These are phyloP conservation scores for Philopotamus ludificatus DNA, from an alignment of 1,140 invertebrate species.

Conservation along the genomic window DNA sequence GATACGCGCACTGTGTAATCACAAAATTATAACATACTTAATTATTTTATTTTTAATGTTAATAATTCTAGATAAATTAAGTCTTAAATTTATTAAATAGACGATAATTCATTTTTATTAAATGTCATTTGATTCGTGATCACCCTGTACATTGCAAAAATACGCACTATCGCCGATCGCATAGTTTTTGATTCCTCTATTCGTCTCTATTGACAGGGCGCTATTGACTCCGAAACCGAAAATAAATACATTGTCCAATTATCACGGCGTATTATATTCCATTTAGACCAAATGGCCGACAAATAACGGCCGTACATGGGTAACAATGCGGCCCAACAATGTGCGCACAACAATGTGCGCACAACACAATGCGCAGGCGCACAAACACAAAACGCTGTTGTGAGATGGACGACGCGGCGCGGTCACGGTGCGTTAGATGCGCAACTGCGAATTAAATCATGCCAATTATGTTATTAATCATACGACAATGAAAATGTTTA, in stretches of 20 bases:
- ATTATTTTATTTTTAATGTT: not conserved
- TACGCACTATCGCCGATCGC: not conserved
- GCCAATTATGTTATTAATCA: no score
- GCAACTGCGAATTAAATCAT: not conserved
- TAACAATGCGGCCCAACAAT: conserved; percentile 5
- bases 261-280: conserved; percentile 34
- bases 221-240: conserved; percentile 39
- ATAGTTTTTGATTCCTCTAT: conserved; percentile 18
- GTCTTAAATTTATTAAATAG: not conserved
- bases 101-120: not conserved
- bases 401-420: not conserved
- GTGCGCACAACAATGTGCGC: not conserved
- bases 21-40: no score
- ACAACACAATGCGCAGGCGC: not conserved
- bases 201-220: conserved; percentile 20
- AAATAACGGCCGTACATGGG: conserved; percentile 31
- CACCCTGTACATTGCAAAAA: not conserved
- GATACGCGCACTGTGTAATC: no score
- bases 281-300: conserved; percentile 35
- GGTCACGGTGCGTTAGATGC: not conserved
- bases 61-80: not conserved
- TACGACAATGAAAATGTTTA: no score
- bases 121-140: not conserved
- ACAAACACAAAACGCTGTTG: conserved; percentile 1
- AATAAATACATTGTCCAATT: conserved; percentile 40